Base-by-base conservation (phyloP, 2,888 invertebrate genomes). In the Sussaba pulchella region DNA sequence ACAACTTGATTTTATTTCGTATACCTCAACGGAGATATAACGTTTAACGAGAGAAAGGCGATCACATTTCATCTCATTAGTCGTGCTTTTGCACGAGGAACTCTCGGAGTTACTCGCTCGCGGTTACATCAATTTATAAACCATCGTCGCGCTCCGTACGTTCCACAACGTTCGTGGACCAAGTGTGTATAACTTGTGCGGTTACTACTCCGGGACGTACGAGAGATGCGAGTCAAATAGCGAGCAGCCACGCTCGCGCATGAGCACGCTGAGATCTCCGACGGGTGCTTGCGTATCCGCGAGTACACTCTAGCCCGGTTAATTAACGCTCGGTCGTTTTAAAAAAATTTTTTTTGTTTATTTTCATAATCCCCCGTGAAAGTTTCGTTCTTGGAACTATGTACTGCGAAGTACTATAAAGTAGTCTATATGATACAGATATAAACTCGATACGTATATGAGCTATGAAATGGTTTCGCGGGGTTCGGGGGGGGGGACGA, bases 11-110 rank as follows among this genome's bases (percentile, higher is more conserved):
- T 89, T 87, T 86, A 87, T 88, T 88, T 86, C 74, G 83, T 75
- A 61, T 79, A 54, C 66, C 21, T 72, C 26, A 67, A n/a, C 54
- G 39, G 39, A 61, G 54, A 63, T 66, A 67, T 61, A 75, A 78
- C 85, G 85, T 88, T 90, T 91, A 91, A 91, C 91, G 90, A 91
- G 91, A 89, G 91, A 91, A 91, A 91, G 91, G 91, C 89, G 87
- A 90, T 90, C 89, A 88, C 91, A 90, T 90, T 90, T 90, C 89
- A 89, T 91, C 90, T 91, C 91, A 91, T 91, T 91, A 90, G 89
- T 85, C 83, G 86, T 74, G 74, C 80, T 77, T 81, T 73, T 77
- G 77, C 73, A 59, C 81, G 77, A 73, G 64, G 61, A 80, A 69
- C 54, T 73, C 76, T 64, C 76, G 59, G 61, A 50, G 57, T 66